Evolutionary conservation across 2,113 vertebrate genomes (phyloP), one percentile per base, ranked within the genome.

Genomic region (Psittacara wagleri): DNA sequence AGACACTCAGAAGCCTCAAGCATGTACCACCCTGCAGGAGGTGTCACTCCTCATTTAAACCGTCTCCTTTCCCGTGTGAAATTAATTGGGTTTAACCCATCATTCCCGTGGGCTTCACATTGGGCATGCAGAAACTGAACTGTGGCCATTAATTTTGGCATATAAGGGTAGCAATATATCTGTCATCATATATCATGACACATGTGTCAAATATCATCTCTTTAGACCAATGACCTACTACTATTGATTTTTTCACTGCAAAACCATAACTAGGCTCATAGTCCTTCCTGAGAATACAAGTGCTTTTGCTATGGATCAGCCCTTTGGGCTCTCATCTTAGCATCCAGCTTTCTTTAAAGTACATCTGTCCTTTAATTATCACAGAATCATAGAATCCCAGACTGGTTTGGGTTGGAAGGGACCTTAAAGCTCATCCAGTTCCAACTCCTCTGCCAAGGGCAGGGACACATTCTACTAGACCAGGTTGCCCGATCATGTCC

Each of bases 181-280:
- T 6, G 2, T 31, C 33, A 25, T 20, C 17, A 2, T 17, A 11
- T 10, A 11, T 25, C 62, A 35, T 4, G 20, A 61, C 3, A 10
- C 20, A 11, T 1, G 2, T 43, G 51, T 43, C 28, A 41, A 54
- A 85, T 27, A 35, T 14, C 69, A 68, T 13, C 18, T 66, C 18
- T 25, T 85, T 5, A 82, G 10, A 67, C 13, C 51, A 23, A 48
- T 15, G 6, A 6, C 6, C 22, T 19, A 10, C 8, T 69, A 25
- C 35, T 43, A 10, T 15, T 1, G 0, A 31, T 27, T 6, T 11
- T 44, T 37, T 46, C 3, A 1, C 48, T 41, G 17, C 10, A 57
- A 62, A 90, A 41, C 16, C 5, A 0, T 35, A 29, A 41, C 29
- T 11, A 25, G 18, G 52, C 28, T 48, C 1, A 0, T 0, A 67